phyloP scores from a whole-genome alignment of 2,113 vertebrate species.

The Oreochromis niloticus region DNA sequence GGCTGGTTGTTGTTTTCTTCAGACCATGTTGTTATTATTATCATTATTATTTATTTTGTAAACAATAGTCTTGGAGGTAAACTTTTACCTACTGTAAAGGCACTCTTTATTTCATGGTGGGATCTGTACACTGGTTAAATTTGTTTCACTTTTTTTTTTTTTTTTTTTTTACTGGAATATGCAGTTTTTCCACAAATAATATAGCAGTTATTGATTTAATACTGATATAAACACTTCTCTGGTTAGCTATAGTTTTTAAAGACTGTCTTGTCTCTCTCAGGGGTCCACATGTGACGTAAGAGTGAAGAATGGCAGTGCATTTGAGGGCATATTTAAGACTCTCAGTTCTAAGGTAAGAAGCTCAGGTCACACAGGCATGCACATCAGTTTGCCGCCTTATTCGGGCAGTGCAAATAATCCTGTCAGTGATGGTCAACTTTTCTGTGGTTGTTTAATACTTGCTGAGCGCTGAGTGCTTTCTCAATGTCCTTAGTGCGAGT shows the following conservation, averaged over 20 bases:
- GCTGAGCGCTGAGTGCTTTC: background rate
- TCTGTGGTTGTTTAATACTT: background rate
- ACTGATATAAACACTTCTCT: background rate
- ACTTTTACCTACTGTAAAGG: background rate
- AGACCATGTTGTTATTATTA: background rate
- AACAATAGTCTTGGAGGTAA: background rate
- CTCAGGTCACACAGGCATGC: background rate
- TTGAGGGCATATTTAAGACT: conserved; percentile 89
- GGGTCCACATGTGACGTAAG: conserved; percentile 88
- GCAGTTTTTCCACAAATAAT: background rate
- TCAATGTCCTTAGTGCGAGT: conserved; percentile 75
- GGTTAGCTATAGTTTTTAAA: background rate
- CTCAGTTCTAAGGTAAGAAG: conserved; percentile 84
- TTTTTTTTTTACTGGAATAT: background rate
- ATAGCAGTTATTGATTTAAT: background rate
- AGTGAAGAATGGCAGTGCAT: conserved; percentile 86
- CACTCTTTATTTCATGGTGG: background rate
- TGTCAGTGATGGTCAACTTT: background rate
- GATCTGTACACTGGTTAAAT: background rate
- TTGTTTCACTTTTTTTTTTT: background rate
- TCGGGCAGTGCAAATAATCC: background rate
- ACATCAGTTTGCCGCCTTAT: background rate
- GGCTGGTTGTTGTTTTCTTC: background rate
- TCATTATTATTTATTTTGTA: background rate
- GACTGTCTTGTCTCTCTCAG: conserved; percentile 29